Evolutionary conservation across 37 sponge, comb jelly and placozoan genomes (phyloP), one percentile per base, ranked within the genome.

Genomic region (Ianthella basta): DNA sequence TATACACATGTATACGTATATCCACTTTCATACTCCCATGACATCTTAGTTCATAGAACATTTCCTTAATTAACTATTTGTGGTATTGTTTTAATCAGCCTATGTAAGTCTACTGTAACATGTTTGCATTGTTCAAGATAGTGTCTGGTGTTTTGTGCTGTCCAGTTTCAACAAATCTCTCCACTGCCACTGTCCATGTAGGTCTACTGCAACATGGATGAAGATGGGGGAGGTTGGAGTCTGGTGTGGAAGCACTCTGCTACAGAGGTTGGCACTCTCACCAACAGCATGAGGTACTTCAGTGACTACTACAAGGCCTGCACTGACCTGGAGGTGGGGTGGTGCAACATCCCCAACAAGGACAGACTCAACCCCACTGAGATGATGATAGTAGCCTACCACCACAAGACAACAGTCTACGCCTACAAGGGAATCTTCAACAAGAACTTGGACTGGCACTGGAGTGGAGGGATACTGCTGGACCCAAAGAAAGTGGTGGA

Each of bases 41-140:
- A 24, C 92, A 93, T 0, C 91, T 82, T 72, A 91, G 88, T 8
- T 85, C 56, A 57, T 87, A 90, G 15, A 59, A 37, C 29, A 90
- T 6, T 12, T 70, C 91, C 0, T 15, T 59, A 24, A n/a, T n/a
- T n/a, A n/a, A n/a, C n/a, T n/a, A n/a, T n/a, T n/a, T n/a, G n/a
- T n/a, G n/a, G n/a, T n/a, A n/a, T n/a, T n/a, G n/a, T n/a, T n/a
- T n/a, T n/a, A n/a, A n/a, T 80, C 80, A n/a, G n/a, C n/a, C n/a
- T n/a, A 15, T 79, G 16, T 19, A 25, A n/a, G 60, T 93, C 94
- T 0, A 91, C 91, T 24, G 90, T 87, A 33, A 93, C 94, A 61
- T 91, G 74, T 68, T 93, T 91, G 72, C 94, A 93, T 20, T 90
- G 75, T 41, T 88, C 84, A 41, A 93, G 82, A 27, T 87, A 82